Base-by-base conservation (phyloP, 2,888 invertebrate species). In the Erebia aethiops region DNA sequence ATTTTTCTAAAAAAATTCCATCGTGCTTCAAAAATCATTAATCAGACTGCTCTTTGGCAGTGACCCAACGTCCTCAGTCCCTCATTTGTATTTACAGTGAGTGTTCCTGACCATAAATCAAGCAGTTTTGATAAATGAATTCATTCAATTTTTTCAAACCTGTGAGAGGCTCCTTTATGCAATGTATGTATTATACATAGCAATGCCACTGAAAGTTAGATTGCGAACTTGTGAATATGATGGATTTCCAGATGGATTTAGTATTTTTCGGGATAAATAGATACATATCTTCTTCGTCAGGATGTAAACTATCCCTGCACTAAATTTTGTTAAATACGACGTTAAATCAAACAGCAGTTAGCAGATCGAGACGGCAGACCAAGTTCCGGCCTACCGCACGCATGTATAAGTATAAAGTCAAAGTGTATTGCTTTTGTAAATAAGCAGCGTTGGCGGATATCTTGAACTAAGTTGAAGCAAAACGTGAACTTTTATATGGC, bases 81-180 rank as follows among this genome's bases (percentile, higher is more conserved):
- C 89, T 91, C 91, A 91, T 91, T 91, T 91, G 91, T 91, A 91
- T 91, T 91, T 91, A 88, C 87, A 84, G 88, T 91, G 90, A 90
- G 90, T 90, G 90, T 90, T 91, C 84, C 81, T 82, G 84, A 84
- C 82, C 88, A 89, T 91, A 90, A 91, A 91, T 91, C 91, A 91
- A 89, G 84, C 81, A 82, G 80, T 86, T 87, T 90, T 91, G 90
- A 91, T 91, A 87, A 91, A 91, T 91, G 87, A 87, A 84, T 84
- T 84, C 84, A 87, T 88, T 85, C 81, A 85, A 81, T 85, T 87
- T 88, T 90, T 85, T 81, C 80, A 87, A 89, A 89, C 83, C 84
- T 83, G 77, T 74, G 80, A 79, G 77, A 77, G 78, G 79, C 75
- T 70, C 41, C 56, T 62, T 49, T 56, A 69, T 74, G 63, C 70